Evolutionary conservation across 2,888 invertebrate genomes (phyloP).

Genomic region (Scaptomyza polygonia): DNA sequence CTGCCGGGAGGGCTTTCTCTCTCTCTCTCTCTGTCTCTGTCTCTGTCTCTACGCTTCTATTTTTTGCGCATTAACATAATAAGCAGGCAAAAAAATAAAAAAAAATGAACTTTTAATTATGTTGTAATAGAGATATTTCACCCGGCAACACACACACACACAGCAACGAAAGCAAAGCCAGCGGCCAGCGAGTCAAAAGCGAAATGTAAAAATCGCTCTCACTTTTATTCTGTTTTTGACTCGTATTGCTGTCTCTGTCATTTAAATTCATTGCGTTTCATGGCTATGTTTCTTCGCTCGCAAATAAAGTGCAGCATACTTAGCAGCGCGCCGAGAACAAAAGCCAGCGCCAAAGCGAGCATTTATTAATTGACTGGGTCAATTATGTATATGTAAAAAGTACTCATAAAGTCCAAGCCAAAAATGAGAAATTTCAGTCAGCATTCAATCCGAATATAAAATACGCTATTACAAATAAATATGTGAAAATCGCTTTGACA

Average conservation of each 20-base stretch:
- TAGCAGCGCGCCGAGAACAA: constrained; percentile 51
- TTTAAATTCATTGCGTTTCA: background rate
- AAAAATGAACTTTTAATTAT: constrained; percentile 66
- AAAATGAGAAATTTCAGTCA: background rate
- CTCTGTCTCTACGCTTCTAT: background rate
- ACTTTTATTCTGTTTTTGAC: background rate
- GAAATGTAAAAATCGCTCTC: constrained; percentile 35
- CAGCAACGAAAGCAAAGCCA: constrained; percentile 1
- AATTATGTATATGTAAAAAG: constrained; percentile 43
- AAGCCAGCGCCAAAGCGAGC: constrained; percentile 53
- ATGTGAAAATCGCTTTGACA: no score
- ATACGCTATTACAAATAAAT: constrained; percentile 9
- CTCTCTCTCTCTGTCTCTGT: background rate
- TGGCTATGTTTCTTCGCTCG: constrained; percentile 32
- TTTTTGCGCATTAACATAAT: constrained; percentile 64
- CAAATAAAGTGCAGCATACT: constrained; percentile 64
- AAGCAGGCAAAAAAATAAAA: constrained; percentile 46
- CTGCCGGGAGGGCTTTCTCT: no score
- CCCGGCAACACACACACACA: constrained; percentile 1
- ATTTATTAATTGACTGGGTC: constrained; percentile 72
- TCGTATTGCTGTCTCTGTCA: constrained; percentile 1
- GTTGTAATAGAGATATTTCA: constrained; percentile 58
- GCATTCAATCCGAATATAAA: background rate
- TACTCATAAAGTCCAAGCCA: constrained; percentile 1
- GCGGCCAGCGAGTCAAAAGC: constrained; percentile 25